Conservation (phyloP, 1,140 invertebrate genomes). For the Galleria mellonella region DNA sequence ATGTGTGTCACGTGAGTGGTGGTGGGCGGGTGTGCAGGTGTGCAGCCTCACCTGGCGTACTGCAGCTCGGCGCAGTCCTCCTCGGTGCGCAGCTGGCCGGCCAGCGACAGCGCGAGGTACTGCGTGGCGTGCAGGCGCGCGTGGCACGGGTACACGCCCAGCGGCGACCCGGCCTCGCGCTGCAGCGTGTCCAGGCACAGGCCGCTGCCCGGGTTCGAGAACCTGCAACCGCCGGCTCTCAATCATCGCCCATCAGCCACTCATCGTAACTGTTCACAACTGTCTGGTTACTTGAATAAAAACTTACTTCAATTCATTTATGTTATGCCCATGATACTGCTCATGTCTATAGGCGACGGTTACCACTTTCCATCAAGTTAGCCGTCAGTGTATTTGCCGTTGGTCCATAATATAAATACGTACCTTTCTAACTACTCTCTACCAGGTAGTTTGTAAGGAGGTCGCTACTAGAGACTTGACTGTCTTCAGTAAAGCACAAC, state of each 20-base stretch:
- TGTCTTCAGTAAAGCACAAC: too few species aligned
- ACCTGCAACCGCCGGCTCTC: conserved; percentile 40
- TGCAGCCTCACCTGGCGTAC: conserved; percentile 37
- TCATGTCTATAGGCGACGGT: too few species aligned
- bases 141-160: conserved; percentile 87
- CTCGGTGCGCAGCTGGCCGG: conserved; percentile 85
- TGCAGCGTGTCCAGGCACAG: conserved; percentile 89
- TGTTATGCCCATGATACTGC: background rate
- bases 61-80: conserved; percentile 79
- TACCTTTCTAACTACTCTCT: too few species aligned
- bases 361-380: too few species aligned
- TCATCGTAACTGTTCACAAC: too few species aligned
- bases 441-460: too few species aligned
- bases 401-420: too few species aligned
- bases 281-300: background rate
- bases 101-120: conserved; percentile 83
- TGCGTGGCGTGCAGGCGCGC: conserved; percentile 78
- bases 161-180: conserved; percentile 81
- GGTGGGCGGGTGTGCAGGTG: too few species aligned
- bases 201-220: conserved; percentile 70
- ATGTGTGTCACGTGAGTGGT: too few species aligned
- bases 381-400: too few species aligned
- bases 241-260: conserved; percentile 4
- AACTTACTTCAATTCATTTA: background rate
- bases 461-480: too few species aligned